Conservation (phyloP, 1,140 invertebrate genomes). For the Penaeus chinensis region DNA sequence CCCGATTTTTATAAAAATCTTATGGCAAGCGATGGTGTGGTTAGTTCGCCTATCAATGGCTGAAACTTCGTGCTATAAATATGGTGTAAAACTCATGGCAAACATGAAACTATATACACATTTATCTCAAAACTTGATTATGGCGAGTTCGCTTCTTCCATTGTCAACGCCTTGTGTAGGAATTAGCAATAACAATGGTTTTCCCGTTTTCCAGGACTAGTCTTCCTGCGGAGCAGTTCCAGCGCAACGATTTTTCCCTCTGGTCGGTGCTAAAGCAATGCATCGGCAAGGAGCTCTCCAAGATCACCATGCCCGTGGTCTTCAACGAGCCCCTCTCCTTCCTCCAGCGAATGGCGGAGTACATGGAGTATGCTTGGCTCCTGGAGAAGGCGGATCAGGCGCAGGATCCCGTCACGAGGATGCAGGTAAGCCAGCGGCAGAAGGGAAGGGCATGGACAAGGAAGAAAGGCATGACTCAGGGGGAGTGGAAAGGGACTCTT, state of each 20-base stretch:
- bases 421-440: constrained; percentile 73
- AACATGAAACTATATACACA: too few relatives aligned
- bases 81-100: too few relatives aligned
- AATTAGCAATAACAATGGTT: constrained; percentile 4
- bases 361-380: constrained; percentile 93
- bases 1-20: too few relatives aligned
- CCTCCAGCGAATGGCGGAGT: constrained; percentile 93
- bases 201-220: constrained; percentile 73
- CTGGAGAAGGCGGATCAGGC: constrained; percentile 84
- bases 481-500: too few relatives aligned
- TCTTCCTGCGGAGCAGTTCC: constrained; percentile 88
- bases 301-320: constrained; percentile 97
- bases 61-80: too few relatives aligned
- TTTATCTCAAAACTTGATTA: too few relatives aligned
- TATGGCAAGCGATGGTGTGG: too few relatives aligned
- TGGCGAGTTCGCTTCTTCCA: too few relatives aligned
- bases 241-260: constrained; percentile 88
- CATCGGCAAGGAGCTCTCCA: constrained; percentile 95
- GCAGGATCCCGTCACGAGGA: constrained; percentile 81
- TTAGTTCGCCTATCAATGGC: too few relatives aligned
- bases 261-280: constrained; percentile 95
- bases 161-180: too few relatives aligned
- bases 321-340: constrained; percentile 98
- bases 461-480: neutral
- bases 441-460: neutral